Percentiles rank a stretch among this genome's conserved stretches.
These are phyloP conservation scores for Chaetorhynchus papuensis DNA, from an alignment of 2,113 vertebrate genomes.

Conservation along the genomic window DNA sequence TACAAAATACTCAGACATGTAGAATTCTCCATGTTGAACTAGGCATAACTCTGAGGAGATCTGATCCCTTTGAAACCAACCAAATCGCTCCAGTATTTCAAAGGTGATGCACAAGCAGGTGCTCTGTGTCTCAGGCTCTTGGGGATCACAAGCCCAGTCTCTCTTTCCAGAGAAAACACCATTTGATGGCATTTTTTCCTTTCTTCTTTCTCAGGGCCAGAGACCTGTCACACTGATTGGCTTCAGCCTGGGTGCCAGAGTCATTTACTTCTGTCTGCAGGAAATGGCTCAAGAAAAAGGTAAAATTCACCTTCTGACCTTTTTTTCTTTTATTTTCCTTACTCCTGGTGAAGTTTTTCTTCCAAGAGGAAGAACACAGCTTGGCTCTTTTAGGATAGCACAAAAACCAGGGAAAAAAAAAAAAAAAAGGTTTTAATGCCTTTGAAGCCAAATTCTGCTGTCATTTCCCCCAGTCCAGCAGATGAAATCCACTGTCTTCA, in stretches of 20 bases:
- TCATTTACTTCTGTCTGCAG: constrained; percentile 96
- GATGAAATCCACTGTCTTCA: neutral
- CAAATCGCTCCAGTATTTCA: neutral
- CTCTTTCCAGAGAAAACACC: neutral
- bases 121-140: neutral
- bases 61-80: neutral
- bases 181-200: neutral
- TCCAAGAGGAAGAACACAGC: neutral
- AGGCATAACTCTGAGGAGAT: neutral
- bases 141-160: neutral
- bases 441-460: neutral
- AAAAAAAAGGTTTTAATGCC: neutral
- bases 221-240: constrained; percentile 93
- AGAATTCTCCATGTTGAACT: neutral
- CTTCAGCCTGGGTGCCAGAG: constrained; percentile 94
- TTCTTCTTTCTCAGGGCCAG: constrained; percentile 76
- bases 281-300: constrained; percentile 93
- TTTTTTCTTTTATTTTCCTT: neutral
- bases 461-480: neutral
- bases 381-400: neutral
- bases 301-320: constrained; percentile 1
- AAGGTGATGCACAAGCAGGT: neutral
- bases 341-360: neutral
- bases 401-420: neutral
- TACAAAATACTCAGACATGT: neutral